Conservation (phyloP, 1,140 invertebrate species). For the Nasonia vitripennis region DNA sequence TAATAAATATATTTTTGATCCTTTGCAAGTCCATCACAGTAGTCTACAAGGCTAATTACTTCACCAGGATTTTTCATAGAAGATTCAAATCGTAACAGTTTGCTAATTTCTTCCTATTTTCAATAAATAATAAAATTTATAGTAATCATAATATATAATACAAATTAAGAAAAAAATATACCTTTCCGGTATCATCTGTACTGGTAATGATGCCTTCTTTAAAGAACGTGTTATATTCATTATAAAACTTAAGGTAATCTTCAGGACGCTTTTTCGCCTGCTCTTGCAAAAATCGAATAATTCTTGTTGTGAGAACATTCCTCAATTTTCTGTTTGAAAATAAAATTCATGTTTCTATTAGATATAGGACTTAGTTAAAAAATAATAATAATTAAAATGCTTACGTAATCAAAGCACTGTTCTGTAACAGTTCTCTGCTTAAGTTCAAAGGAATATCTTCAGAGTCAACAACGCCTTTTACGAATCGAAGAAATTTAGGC, state of each 20-base stretch:
- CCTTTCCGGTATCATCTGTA: constrained; percentile 87
- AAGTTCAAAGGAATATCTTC: constrained; percentile 99
- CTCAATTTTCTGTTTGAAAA: constrained; percentile 84
- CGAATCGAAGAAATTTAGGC: constrained; percentile 95
- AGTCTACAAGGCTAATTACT: constrained; percentile 89
- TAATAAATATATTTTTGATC: constrained; percentile 95
- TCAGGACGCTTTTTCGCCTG: constrained; percentile 89
- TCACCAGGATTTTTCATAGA: constrained; percentile 85
- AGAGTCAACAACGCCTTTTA: constrained; percentile 97
- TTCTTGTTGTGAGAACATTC: constrained; percentile 88
- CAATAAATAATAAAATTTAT: constrained; percentile 58
- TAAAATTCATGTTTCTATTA: neutral
- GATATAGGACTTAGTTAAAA: constrained; percentile 36
- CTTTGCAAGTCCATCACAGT: constrained; percentile 83
- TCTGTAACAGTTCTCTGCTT: constrained; percentile 95
- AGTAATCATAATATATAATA: neutral
- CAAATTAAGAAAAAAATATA: constrained; percentile 64
- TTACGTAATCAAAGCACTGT: constrained; percentile 92
- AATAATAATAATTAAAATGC: constrained; percentile 46
- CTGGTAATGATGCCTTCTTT: constrained; percentile 96
- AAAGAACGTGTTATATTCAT: constrained; percentile 93
- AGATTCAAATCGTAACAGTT: constrained; percentile 94
- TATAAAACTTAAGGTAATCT: constrained; percentile 91
- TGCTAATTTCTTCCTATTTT: constrained; percentile 90
- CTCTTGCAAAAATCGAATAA: constrained; percentile 92